These are phyloP conservation scores for Auanema freiburgensis DNA, from an alignment of 2,888 invertebrate genomes.

Conservation along the genomic window DNA sequence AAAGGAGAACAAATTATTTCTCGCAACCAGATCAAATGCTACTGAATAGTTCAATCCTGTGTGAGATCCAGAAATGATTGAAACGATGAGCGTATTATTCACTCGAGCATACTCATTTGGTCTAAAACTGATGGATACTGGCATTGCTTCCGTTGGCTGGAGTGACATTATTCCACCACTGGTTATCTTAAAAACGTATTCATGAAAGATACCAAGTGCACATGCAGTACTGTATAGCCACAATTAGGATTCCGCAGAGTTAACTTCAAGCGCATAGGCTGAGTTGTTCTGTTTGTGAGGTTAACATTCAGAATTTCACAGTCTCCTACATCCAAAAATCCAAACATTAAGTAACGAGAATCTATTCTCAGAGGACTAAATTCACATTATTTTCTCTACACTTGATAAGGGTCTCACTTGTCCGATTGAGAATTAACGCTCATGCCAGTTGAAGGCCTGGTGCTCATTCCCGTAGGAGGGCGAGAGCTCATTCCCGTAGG, in stretches of 20 bases:
- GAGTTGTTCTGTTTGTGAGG: neutral
- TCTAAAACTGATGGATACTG: neutral
- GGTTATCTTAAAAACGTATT: neutral
- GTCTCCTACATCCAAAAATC: neutral
- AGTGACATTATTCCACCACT: neutral
- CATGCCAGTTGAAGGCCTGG: neutral
- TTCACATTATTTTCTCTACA: neutral
- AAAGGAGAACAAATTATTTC: no score
- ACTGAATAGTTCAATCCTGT: neutral
- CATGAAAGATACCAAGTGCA: neutral
- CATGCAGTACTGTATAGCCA: neutral
- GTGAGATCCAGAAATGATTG: neutral
- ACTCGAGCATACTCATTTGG: neutral
- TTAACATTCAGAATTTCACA: neutral
- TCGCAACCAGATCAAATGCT: no score
- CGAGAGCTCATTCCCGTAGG: neutral
- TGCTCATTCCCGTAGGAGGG: neutral
- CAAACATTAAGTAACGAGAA: neutral
- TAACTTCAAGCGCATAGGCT: neutral
- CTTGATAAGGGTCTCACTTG: no score
- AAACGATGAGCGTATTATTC: neutral
- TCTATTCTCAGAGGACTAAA: conserved; percentile 4
- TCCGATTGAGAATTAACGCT: neutral
- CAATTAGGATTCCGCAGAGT: neutral
- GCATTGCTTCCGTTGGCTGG: neutral